Base-by-base conservation (phyloP, 2,797 vertebrate genomes). In the Poecilia velifera region DNA sequence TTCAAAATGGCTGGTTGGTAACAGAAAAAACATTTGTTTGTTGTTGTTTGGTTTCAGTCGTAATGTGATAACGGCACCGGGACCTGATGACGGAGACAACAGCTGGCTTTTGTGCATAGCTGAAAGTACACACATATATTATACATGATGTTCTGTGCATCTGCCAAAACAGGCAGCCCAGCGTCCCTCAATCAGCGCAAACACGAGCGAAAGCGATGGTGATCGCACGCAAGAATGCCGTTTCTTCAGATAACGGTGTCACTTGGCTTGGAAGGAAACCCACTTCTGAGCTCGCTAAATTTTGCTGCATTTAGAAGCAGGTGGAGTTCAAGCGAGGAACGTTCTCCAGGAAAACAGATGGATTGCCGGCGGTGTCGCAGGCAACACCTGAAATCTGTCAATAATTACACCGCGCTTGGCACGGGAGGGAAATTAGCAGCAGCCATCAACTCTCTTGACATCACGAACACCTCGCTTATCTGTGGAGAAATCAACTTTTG, bases 101-200 rank as follows among this genome's bases (percentile, higher is more conserved):
- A 96, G 94, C 95, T 96, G 95, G 94, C 94, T 95, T 94, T 95
- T 93, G 92, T 94, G 94, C 94, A 94, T 93, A 94, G 90, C 93
- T 95, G 93, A 95, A 94, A 91, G 89, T 93, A 87, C 82, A 59
- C 88, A 85, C 89, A 95, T 96, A 89, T 94, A 96, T 96, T 94
- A 96, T 96, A 95, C 89, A 96, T 96, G 94, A 94, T 76, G 83
- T 81, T 91, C 90, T 95, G 92, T 92, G 91, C 92, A 92, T 93
- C 92, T 96, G 95, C 93, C 95, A 95, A 93, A 72, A 94, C 88
- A 91, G 81, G 79, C 90, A 82, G 87, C 77, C 90, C 85, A 78
- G 85, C 79, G 86, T 87, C 90, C 86, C 90, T 91, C 93, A 89
- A 90, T 91, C 91, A 90, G 92, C 83, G 88, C 91, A 89, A 87